phyloP scores from a whole-genome alignment of 2,888 invertebrate species.

The Xestia xanthographa region DNA sequence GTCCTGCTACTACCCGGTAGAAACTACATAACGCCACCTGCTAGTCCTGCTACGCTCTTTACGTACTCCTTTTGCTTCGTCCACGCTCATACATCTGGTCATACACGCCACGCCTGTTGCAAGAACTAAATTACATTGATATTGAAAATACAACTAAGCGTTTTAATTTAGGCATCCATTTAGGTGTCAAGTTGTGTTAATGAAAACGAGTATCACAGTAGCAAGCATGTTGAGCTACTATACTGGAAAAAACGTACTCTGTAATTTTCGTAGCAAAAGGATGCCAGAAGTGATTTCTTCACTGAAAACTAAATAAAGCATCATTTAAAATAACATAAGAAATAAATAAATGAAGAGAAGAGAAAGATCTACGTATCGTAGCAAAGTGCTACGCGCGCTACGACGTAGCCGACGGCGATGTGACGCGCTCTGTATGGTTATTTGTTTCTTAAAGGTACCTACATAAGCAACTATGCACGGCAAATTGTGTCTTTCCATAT shows the following conservation, averaged over 20 bases:
- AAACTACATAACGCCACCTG: background rate
- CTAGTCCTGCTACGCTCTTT: background rate
- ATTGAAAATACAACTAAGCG: background rate
- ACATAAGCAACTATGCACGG: background rate
- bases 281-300: background rate
- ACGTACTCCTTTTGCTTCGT: background rate
- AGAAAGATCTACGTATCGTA: background rate
- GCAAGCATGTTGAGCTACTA: background rate
- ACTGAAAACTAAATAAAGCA: background rate
- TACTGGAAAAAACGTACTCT: background rate
- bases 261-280: background rate
- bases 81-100: no score
- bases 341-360: background rate
- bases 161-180: background rate
- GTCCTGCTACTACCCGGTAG: no score
- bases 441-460: background rate
- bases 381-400: conserved; percentile 37
- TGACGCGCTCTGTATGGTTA: background rate
- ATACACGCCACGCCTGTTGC: no score
- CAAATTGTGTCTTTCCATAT: background rate
- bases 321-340: background rate
- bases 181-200: background rate
- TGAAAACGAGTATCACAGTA: background rate
- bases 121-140: background rate
- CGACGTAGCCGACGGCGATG: conserved; percentile 38